A percentile compares a stretch with the other conserved stretches of the same genome.
phyloP scores from a whole-genome alignment of 1,140 invertebrate genomes.

The Tetramorium parvispinum region DNA sequence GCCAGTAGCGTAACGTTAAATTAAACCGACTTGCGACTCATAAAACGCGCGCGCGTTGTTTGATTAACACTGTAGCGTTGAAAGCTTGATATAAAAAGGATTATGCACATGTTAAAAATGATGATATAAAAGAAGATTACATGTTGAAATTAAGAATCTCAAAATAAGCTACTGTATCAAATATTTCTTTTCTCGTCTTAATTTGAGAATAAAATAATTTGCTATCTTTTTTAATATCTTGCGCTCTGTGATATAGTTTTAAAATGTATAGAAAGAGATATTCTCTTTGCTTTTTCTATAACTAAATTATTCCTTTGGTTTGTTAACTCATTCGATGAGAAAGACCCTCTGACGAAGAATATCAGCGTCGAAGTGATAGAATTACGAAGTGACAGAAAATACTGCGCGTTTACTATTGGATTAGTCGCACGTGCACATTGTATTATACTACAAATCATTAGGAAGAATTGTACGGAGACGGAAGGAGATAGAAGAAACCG shows the following conservation, averaged over 20 bases:
- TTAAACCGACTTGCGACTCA: slow-evolving; percentile 18
- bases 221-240: not conserved
- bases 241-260: not conserved
- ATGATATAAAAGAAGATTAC: slow-evolving; percentile 1
- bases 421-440: slow-evolving; percentile 12
- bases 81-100: not conserved
- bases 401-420: not conserved
- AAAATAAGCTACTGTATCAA: not conserved
- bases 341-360: not conserved
- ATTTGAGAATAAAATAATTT: not conserved
- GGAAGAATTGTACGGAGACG: slow-evolving; percentile 3
- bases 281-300: not conserved
- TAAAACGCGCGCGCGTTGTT: slow-evolving; percentile 13
- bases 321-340: not conserved
- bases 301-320: not conserved
- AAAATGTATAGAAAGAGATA: not conserved
- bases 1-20: slow-evolving; percentile 41
- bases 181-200: not conserved
- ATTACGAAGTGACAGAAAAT: not conserved
- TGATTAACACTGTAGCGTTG: slow-evolving; percentile 3
- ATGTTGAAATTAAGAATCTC: not conserved
- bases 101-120: not conserved
- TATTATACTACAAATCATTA: slow-evolving; percentile 9
- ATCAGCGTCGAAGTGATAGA: not conserved
- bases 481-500: slow-evolving; percentile 4